phyloP scores from a whole-genome alignment of 2,113 vertebrate genomes.

The Leucosticte australis region DNA sequence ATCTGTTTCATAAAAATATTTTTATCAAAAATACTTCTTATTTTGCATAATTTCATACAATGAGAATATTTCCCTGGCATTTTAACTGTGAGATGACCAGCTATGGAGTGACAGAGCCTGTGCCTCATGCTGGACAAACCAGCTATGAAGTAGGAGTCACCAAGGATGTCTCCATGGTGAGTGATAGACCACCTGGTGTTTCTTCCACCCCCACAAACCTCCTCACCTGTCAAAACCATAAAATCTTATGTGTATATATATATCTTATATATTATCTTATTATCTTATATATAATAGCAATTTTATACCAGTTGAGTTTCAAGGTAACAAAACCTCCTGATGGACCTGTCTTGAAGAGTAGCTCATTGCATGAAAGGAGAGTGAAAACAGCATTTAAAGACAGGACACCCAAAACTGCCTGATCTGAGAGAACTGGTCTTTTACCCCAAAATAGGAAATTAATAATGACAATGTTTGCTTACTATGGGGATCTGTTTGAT shows the following conservation, averaged over 20 bases:
- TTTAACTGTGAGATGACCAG: conserved; percentile 80
- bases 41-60: not conserved
- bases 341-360: not conserved
- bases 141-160: conserved; percentile 85
- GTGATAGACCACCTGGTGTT: conserved; percentile 71
- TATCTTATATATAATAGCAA: not conserved
- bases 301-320: not conserved
- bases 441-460: not conserved
- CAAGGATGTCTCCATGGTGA: conserved; percentile 83
- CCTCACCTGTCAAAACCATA: not conserved
- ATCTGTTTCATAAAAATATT: not conserved
- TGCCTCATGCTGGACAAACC: conserved; percentile 81
- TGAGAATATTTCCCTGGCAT: conserved; percentile 41
- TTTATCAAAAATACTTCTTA: not conserved
- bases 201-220: not conserved
- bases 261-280: no score
- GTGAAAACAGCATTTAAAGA: not conserved
- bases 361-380: not conserved
- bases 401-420: not conserved
- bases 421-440: not conserved
- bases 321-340: not conserved
- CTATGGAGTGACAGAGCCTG: conserved; percentile 58
- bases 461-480: not conserved
- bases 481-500: accelerated
- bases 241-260: not conserved